Evolutionary conservation across 2,113 vertebrate genomes (phyloP).

Genomic region (Syngnathus typhle): DNA sequence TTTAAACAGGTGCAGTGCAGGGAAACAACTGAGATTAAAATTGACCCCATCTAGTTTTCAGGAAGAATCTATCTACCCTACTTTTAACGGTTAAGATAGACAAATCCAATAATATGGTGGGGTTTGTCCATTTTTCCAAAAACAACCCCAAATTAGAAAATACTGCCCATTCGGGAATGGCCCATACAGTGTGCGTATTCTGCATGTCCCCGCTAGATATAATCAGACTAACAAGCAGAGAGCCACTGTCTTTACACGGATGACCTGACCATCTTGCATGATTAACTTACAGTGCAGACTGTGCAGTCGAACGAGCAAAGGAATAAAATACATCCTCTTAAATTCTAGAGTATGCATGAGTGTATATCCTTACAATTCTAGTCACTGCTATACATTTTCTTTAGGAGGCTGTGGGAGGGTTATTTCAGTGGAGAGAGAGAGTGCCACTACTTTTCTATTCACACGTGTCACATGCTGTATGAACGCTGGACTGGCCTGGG

Average conservation of each 20-base stretch:
- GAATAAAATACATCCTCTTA: slow-evolving; percentile 21
- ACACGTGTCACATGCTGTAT: slow-evolving; percentile 31
- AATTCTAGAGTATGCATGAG: slow-evolving; percentile 2
- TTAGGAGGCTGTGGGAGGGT: slow-evolving; percentile 9
- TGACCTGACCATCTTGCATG: slow-evolving; percentile 38
- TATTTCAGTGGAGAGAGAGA: slow-evolving; percentile 18
- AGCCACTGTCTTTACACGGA: slow-evolving; percentile 35
- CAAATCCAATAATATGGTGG: background rate
- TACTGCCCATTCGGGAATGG: background rate
- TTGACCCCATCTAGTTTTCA: too few species aligned
- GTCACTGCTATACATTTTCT: slow-evolving; percentile 8
- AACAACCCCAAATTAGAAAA: background rate
- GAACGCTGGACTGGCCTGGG: slow-evolving; percentile 38
- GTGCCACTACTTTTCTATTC: slow-evolving; percentile 11
- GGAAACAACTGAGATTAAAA: too few species aligned
- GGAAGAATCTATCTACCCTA: too few species aligned
- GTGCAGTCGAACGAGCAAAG: slow-evolving; percentile 30
- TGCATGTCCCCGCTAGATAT: slow-evolving; percentile 31
- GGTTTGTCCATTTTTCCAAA: background rate
- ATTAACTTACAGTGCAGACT: slow-evolving; percentile 37
- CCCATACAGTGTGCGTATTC: background rate
- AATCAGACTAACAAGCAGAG: slow-evolving; percentile 55
- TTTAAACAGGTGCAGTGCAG: too few species aligned
- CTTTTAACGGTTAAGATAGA: background rate
- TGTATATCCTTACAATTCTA: slow-evolving; percentile 20